A percentile compares a stretch with the other conserved stretches of the same genome.
Evolutionary conservation across 2,888 invertebrate genomes (phyloP).

Genomic region (Suillia variegata): DNA sequence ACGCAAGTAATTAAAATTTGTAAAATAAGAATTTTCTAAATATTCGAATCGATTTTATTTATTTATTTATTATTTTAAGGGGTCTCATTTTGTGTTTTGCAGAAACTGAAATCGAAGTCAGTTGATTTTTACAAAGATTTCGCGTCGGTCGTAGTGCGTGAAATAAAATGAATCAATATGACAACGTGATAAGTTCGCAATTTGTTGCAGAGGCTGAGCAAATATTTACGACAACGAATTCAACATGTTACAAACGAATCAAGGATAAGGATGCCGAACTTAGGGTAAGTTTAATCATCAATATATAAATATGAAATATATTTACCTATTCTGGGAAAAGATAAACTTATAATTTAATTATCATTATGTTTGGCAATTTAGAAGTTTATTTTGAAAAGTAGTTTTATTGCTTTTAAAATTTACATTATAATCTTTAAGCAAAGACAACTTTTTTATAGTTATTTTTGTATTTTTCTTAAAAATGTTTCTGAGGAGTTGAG

Average conservation of each 20-base stretch:
- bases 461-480: too few species aligned
- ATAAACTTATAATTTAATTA: too few species aligned
- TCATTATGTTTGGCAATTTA: too few species aligned
- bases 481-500: too few species aligned
- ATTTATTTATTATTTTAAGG: too few species aligned
- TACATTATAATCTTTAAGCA: too few species aligned
- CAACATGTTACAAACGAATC: conserved; percentile 24
- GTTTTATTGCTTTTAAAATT: too few species aligned
- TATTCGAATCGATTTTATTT: not conserved
- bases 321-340: too few species aligned
- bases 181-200: conserved; percentile 30
- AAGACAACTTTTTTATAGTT: too few species aligned
- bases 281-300: conserved; percentile 31
- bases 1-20: too few species aligned
- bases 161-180: conserved; percentile 36
- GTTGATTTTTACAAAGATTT: not conserved
- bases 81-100: not conserved
- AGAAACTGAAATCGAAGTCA: not conserved
- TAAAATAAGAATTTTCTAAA: not conserved
- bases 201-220: conserved; percentile 27
- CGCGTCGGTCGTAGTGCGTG: not conserved
- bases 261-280: conserved; percentile 25
- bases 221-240: conserved; percentile 21
- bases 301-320: too few species aligned
- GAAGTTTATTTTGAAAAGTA: too few species aligned